These are phyloP conservation scores for Xanthostigma xanthostigma DNA, from an alignment of 2,888 invertebrate species.

Conservation along the genomic window DNA sequence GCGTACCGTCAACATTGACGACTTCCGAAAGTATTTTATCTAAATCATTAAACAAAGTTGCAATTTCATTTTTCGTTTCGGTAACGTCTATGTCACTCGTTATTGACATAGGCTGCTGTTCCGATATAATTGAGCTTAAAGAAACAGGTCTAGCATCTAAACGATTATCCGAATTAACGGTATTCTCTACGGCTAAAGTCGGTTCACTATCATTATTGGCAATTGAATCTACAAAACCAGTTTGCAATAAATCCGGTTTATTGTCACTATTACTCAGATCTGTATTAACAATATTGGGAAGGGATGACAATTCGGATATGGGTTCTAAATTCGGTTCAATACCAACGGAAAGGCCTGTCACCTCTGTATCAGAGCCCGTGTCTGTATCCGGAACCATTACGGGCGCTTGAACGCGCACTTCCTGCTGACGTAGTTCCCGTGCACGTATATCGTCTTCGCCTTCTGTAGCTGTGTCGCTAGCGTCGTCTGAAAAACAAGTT, in stretches of 20 bases:
- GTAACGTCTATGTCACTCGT: not conserved
- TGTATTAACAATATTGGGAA: slow-evolving; percentile 16
- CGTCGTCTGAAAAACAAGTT: slow-evolving; percentile 34
- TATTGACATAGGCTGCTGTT: no score
- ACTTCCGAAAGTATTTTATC: no score
- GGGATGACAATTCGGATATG: slow-evolving; percentile 1
- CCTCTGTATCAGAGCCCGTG: slow-evolving; percentile 55
- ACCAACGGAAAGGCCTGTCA: slow-evolving; percentile 29
- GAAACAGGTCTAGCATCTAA: no score
- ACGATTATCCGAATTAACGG: slow-evolving; percentile 11
- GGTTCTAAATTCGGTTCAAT: slow-evolving; percentile 4
- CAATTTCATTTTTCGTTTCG: slow-evolving; percentile 3
- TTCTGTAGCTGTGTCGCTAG: slow-evolving; percentile 56
- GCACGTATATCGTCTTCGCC: slow-evolving; percentile 54
- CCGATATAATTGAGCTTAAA: no score
- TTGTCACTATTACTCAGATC: slow-evolving; percentile 11
- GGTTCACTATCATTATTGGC: not conserved
- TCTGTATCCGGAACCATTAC: slow-evolving; percentile 43
- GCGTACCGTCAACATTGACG: no score
- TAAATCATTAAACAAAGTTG: not conserved
- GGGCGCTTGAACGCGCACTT: slow-evolving; percentile 47
- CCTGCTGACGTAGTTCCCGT: slow-evolving; percentile 48
- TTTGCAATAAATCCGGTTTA: slow-evolving; percentile 6
- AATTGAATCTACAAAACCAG: slow-evolving; percentile 2
- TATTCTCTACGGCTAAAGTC: slow-evolving; percentile 12